These are phyloP conservation scores for Hofmannophila pseudospretella DNA, from an alignment of 2,888 invertebrate species.

Conservation along the genomic window DNA sequence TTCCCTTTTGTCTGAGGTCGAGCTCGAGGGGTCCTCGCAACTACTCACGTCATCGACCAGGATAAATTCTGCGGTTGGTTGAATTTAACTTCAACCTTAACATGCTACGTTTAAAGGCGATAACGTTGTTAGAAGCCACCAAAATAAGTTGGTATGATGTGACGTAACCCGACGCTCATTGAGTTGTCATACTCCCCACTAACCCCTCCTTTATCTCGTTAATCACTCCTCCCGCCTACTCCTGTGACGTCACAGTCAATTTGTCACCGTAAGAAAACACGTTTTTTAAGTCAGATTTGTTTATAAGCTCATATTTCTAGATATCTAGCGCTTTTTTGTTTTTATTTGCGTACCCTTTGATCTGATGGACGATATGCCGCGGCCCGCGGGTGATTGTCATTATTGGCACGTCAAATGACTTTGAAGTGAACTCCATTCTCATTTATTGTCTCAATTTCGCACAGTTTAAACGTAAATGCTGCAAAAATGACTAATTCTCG, in stretches of 20 bases:
- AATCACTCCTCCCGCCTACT: slow-evolving; percentile 26
- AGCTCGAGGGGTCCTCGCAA: slow-evolving; percentile 15
- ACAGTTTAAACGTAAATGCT: too few relatives aligned
- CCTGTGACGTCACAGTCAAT: slow-evolving; percentile 41
- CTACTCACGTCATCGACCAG: slow-evolving; percentile 10
- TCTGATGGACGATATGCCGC: too few relatives aligned
- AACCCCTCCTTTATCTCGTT: slow-evolving; percentile 26
- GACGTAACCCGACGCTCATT: slow-evolving; percentile 43
- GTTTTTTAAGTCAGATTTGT: too few relatives aligned
- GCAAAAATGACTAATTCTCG: not conserved
- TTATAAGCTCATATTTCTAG: too few relatives aligned
- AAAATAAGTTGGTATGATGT: slow-evolving; percentile 13
- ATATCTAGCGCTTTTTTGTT: too few relatives aligned
- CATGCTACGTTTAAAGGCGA: not conserved
- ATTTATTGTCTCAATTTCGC: too few relatives aligned
- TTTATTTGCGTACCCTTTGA: too few relatives aligned
- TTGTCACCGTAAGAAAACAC: slow-evolving; percentile 22
- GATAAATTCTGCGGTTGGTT: not conserved
- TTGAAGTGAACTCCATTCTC: too few relatives aligned
- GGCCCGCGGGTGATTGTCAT: too few relatives aligned
- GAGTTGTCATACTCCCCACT: slow-evolving; percentile 27
- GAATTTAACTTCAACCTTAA: not conserved
- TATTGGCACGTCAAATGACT: too few relatives aligned
- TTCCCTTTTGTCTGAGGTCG: slow-evolving; percentile 18
- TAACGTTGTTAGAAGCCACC: not conserved